Base-by-base conservation (phyloP, 2,113 vertebrate species). In the Ptilonorhynchus violaceus region DNA sequence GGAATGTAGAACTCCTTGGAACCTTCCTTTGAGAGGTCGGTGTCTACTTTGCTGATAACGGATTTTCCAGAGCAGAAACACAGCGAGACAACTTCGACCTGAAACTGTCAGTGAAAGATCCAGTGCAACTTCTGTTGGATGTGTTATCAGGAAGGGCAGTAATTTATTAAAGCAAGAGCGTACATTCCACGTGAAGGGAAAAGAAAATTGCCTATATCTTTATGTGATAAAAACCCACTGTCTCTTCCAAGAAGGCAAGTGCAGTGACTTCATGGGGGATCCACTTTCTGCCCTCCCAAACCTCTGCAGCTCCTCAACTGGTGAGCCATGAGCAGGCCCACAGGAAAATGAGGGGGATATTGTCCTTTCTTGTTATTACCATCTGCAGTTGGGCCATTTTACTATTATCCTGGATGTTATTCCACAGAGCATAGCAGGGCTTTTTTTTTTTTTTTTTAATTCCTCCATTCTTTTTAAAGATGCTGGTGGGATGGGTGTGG, bases 21-120 rank as follows among this genome's bases (percentile, higher is more conserved):
- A n/a, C 7, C 8, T 63, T 37, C 37, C 28, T 68, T 42, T 35
- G 30, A 52, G 44, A 74, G 35, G 3, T 2, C 0, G 0, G 3
- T 83, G 13, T 56, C 83, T 74, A 42, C 31, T 50, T 74, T 46
- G 47, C 75, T 62, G 52, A 21, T 44, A 81, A 53, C 30, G 50
- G 10, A 81, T 95, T 77, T 82, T 59, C 27, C 33, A 55, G 77
- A 75, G 42, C 23, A 63, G 13, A 60, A 60, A 63, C 30, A 42
- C 5, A 15, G 19, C 25, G 42, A 92, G 41, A 52, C 85, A 75
- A 58, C n/a, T 86, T 86, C 53, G 68, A 76, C 68, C 84, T 28
- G 39, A 69, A 60, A 35, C 47, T 44, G 39, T 74, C 46, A 62
- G 55, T 30, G 53, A 53, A 75, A 88, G 72, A 79, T 28, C 21